Percentiles rank a stretch among this genome's conserved stretches.
phyloP scores from a whole-genome alignment of 2,888 invertebrate species.

The Boloria euphrosyne region DNA sequence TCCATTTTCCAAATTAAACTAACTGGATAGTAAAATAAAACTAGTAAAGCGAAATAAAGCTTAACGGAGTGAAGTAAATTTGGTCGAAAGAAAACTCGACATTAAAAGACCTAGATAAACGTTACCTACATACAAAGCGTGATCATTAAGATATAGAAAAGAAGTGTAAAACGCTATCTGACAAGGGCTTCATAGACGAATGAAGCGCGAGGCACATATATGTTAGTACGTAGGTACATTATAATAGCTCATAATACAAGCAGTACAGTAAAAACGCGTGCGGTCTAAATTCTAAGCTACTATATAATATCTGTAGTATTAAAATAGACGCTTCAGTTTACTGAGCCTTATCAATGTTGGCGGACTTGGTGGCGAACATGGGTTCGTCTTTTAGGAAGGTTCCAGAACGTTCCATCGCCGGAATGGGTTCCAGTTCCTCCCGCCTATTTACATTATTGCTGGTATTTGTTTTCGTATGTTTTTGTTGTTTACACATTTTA shows the following conservation, averaged over 20 bases:
- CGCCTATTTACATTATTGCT: conserved; percentile 34
- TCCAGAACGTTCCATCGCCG: conserved; percentile 84
- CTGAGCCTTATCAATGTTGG: conserved; percentile 30
- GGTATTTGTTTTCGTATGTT: conserved; percentile 29
- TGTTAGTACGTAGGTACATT: neutral
- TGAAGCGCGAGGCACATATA: conserved; percentile 1
- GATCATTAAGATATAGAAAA: neutral
- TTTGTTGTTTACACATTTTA: conserved; percentile 30
- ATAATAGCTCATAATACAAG: conserved; percentile 3
- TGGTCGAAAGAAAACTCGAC: no score
- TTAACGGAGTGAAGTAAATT: no score
- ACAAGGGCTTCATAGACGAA: neutral
- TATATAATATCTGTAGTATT: conserved; percentile 8
- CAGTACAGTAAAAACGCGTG: conserved; percentile 3
- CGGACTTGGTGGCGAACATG: conserved; percentile 71
- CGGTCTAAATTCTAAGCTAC: conserved; percentile 15
- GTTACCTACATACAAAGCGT: no score
- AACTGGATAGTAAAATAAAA: no score
- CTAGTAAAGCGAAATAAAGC: no score
- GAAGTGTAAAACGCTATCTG: neutral
- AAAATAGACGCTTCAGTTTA: conserved; percentile 14
- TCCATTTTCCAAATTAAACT: no score
- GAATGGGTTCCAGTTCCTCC: conserved; percentile 46
- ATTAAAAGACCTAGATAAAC: neutral
- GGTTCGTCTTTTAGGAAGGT: conserved; percentile 90